Evolutionary conservation across 1,140 invertebrate species (phyloP), one percentile per base, ranked within the genome.

Genomic region (Bombus vancouverensis): DNA sequence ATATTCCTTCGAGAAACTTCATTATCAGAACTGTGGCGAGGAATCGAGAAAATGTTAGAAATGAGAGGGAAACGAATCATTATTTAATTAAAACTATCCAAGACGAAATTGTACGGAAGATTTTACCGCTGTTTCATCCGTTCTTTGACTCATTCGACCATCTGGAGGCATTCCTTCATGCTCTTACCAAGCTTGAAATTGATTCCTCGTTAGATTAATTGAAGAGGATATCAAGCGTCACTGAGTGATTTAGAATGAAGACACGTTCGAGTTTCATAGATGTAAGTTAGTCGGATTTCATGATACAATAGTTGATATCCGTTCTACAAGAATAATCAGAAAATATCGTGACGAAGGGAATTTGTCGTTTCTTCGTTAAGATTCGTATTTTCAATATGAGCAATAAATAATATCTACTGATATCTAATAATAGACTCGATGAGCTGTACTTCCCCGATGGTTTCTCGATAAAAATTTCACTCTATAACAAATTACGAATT

Each of bases 41-140:
- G 47, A 83, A 62, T 44, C 57, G 32, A 74, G n/a, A 32, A 53
- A n/a, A 0, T 18, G 28, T n/a, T 44, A 18, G 37, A 68, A n/a
- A 25, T 0, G 25, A 34, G 18, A 22, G 32, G 39, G 32, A 66
- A 62, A 73, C 70, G 62, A 81, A 34, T 66, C 59, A 80, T 89
- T 90, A 91, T 90, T 90, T 91, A 89, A 91, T 90, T 90, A 90
- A 91, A 90, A 74, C 74, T 84, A 87, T 90, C 71, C 71, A n/a
- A 68, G 42, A 68, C 71, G 73, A n/a, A 80, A 74, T 85, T 78
- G 44, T 80, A 78, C 53, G 53, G n/a, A 73, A 47, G 57, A 85
- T 65, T 85, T 80, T 73, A 71, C 57, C 28, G 32, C 68, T 80
- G 39, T 85, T 74, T 39, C 34, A 25, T 42, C n/a, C 25, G 34